Evolutionary conservation across 2,797 vertebrate genomes (phyloP).

Genomic region (Phyllotis vaccarum): DNA sequence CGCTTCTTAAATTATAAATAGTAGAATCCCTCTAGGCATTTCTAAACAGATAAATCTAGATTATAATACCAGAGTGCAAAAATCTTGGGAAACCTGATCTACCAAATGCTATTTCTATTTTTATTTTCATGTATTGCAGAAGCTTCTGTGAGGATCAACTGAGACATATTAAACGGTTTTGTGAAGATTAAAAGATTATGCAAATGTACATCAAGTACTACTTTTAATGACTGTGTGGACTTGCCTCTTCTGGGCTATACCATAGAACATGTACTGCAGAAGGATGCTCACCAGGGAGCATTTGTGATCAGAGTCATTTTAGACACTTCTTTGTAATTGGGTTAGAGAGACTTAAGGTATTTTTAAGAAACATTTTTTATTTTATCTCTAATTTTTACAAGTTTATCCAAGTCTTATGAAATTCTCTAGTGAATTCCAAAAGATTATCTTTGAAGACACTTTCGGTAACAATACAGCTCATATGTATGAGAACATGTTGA

Average conservation of each 20-base stretch:
- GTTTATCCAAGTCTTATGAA: slow-evolving; percentile 54
- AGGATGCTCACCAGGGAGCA: background rate
- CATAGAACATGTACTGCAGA: background rate
- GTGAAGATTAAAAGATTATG: slow-evolving; percentile 57
- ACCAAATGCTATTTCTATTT: slow-evolving; percentile 48
- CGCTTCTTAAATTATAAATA: slow-evolving; percentile 51
- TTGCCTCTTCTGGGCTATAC: background rate
- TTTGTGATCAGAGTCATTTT: background rate
- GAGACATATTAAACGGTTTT: slow-evolving; percentile 63
- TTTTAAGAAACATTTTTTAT: background rate
- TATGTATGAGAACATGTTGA: slow-evolving; percentile 12
- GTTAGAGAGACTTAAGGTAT: background rate
- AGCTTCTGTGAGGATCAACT: slow-evolving; percentile 46
- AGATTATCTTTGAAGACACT: slow-evolving; percentile 50
- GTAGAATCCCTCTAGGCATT: background rate
- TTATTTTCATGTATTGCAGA: slow-evolving; percentile 51
- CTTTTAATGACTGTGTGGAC: background rate
- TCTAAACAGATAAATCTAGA: slow-evolving; percentile 51
- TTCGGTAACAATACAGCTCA: background rate
- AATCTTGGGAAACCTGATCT: slow-evolving; percentile 42
- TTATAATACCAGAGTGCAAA: slow-evolving; percentile 32
- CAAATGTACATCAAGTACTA: slow-evolving; percentile 35
- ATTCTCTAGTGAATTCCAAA: background rate
- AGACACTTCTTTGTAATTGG: slow-evolving; percentile 9
- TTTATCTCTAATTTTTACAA: slow-evolving; percentile 50